Conservation (phyloP, 2,113 vertebrate species). For the Numenius arquata region DNA sequence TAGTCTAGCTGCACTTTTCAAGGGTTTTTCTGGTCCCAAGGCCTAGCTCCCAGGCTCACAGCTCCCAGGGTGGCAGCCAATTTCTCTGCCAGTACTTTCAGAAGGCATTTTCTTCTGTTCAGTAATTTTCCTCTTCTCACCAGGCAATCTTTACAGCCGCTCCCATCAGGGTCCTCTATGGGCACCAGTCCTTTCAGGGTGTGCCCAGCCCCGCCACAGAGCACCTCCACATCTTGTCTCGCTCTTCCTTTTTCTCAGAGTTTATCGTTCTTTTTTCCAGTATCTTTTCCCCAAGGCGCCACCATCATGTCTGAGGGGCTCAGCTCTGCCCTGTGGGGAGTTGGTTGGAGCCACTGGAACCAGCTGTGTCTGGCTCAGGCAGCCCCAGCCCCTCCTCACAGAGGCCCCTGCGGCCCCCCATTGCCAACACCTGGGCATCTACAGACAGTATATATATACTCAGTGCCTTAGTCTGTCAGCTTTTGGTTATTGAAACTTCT, state of each 20-base stretch:
- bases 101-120: neutral
- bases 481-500: neutral
- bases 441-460: too few species aligned
- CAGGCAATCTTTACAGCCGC: neutral
- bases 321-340: rapidly evolving
- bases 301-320: rapidly evolving
- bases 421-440: neutral
- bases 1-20: neutral
- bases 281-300: rapidly evolving
- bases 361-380: rapidly evolving
- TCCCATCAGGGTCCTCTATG: neutral
- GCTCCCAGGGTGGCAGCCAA: neutral
- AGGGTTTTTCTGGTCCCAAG: neutral
- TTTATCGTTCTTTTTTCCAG: neutral
- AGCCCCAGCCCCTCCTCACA: neutral
- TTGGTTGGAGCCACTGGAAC: neutral
- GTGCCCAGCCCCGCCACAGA: neutral
- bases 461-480: neutral
- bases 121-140: neutral
- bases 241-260: neutral
- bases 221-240: neutral
- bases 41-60: neutral
- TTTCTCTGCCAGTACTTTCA: neutral
- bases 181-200: rapidly evolving
- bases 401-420: too few species aligned